phyloP scores from a whole-genome alignment of 37 sponge, comb jelly and placozoan genomes.

The Hexactinellida sp. region DNA sequence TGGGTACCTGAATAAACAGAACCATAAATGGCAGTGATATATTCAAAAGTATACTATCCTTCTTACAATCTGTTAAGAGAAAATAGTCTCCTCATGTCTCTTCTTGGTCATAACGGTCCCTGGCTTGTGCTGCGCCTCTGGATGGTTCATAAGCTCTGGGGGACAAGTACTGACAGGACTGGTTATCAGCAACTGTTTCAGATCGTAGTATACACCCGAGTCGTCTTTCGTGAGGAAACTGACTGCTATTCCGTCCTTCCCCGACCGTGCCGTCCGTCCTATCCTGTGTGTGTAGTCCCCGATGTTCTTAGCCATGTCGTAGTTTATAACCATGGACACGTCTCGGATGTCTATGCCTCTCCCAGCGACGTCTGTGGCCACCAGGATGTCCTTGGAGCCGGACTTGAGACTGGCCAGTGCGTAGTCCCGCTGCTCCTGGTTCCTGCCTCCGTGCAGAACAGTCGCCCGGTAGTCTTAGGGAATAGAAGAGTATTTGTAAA shows the following conservation, averaged over 20 bases:
- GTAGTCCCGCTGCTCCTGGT: slow-evolving; percentile 92
- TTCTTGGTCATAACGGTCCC: slow-evolving; percentile 74
- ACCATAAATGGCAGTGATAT: too few relatives aligned
- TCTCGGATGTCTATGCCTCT: slow-evolving; percentile 96
- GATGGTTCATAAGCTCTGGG: slow-evolving; percentile 76
- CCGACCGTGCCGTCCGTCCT: slow-evolving; percentile 89
- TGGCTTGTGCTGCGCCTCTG: slow-evolving; percentile 93
- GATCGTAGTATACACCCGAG: slow-evolving; percentile 79
- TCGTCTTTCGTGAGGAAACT: slow-evolving; percentile 88
- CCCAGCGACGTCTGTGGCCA: slow-evolving; percentile 98
- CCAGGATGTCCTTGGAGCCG: slow-evolving; percentile 88
- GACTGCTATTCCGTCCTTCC: slow-evolving; percentile 87
- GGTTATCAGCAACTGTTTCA: slow-evolving; percentile 62
- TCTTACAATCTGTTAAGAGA: too few relatives aligned
- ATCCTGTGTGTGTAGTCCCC: slow-evolving; percentile 96
- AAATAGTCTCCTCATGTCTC: slow-evolving; percentile 75
- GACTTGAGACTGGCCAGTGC: slow-evolving; percentile 79
- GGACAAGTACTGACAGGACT: slow-evolving; percentile 85
- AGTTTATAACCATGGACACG: slow-evolving; percentile 92
- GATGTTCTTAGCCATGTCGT: slow-evolving; percentile 96
- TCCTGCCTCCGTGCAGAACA: slow-evolving; percentile 84
- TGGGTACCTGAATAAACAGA: too few relatives aligned
- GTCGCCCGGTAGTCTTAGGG: slow-evolving; percentile 35
- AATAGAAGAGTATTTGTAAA: not conserved
- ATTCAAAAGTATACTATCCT: too few relatives aligned